These are phyloP conservation scores for Tipula helvola DNA, from an alignment of 2,888 invertebrate genomes.

Conservation along the genomic window DNA sequence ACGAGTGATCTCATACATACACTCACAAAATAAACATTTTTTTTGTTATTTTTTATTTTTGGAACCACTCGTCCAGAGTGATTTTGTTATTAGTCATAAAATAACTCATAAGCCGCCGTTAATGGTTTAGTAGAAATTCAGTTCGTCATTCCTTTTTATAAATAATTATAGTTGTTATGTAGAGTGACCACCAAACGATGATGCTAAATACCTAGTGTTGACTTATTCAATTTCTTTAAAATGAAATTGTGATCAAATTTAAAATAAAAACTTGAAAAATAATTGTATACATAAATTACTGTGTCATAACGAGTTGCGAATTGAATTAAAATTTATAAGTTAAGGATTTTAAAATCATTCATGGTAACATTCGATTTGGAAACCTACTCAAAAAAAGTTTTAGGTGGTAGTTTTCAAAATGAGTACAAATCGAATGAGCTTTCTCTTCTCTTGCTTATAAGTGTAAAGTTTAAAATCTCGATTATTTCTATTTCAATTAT, in stretches of 20 bases:
- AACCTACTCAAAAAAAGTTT: background rate
- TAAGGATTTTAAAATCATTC: background rate
- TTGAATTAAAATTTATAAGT: background rate
- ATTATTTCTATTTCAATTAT: too few species aligned
- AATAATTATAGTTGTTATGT: background rate
- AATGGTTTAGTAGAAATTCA: background rate
- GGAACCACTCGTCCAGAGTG: background rate
- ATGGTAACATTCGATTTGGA: background rate
- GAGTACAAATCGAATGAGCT: too few species aligned
- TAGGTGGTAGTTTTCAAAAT: too few species aligned
- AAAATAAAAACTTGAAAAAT: background rate
- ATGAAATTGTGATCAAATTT: background rate
- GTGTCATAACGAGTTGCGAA: background rate
- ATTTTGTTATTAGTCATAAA: background rate
- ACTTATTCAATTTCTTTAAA: background rate
- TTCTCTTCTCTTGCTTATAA: too few species aligned
- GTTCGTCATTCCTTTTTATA: background rate
- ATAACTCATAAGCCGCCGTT: background rate
- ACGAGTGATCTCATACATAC: background rate
- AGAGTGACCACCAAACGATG: background rate
- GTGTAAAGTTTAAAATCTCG: too few species aligned
- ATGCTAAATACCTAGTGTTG: background rate
- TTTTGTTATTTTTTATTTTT: background rate
- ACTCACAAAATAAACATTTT: background rate
- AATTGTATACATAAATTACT: background rate